phyloP scores from a whole-genome alignment of 2,113 vertebrate genomes.

The human (Homo sapiens) region DNA sequence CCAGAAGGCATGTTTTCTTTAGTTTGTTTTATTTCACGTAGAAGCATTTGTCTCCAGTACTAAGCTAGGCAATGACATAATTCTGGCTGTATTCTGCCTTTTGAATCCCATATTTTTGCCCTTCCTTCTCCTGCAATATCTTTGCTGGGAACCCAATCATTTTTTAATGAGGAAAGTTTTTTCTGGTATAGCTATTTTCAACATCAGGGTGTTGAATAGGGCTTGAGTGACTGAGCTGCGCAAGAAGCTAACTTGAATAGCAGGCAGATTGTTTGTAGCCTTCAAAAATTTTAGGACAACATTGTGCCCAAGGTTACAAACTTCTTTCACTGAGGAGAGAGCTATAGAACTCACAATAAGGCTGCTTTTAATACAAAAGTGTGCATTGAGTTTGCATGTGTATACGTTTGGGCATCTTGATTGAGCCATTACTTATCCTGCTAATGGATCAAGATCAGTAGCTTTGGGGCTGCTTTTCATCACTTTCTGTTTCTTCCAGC shows the following conservation, averaged over 20 bases:
- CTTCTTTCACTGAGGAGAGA: background rate
- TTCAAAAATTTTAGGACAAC: conserved; percentile 1
- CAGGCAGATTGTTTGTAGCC: background rate
- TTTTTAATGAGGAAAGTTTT: background rate
- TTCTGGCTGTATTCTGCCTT: background rate
- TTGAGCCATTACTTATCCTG: background rate
- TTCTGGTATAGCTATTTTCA: background rate
- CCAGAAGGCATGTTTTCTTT: background rate
- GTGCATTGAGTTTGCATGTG: background rate
- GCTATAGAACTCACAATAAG: background rate
- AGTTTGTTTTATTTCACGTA: background rate
- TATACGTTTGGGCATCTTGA: background rate
- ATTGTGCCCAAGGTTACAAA: background rate
- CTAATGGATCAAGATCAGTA: background rate
- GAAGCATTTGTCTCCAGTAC: background rate
- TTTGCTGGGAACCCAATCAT: background rate
- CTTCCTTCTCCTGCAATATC: background rate
- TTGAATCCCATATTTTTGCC: background rate
- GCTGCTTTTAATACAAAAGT: background rate
- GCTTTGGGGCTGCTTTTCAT: background rate
- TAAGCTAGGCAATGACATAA: background rate
- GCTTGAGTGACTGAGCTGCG: background rate
- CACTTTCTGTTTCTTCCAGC: background rate
- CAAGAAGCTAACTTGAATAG: background rate
- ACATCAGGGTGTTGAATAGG: background rate